Conservation (phyloP, 2,113 vertebrate species). For the Pterocles burchelli region DNA sequence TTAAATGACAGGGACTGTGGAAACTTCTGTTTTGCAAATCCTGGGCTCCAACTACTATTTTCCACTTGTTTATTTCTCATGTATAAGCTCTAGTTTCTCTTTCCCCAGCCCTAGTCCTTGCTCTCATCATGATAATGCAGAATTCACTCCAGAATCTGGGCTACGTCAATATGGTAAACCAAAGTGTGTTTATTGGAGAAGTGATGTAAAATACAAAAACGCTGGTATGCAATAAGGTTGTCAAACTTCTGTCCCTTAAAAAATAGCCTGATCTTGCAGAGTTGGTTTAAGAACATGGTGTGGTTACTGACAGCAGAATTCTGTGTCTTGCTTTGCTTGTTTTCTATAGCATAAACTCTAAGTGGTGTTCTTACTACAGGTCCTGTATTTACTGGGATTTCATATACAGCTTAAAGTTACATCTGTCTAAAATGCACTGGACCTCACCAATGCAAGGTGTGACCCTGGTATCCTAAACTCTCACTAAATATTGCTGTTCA, state of each 20-base stretch:
- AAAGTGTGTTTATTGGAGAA: background rate
- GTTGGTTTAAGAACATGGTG: background rate
- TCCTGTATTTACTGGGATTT: background rate
- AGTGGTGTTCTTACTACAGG: background rate
- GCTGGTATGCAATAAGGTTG: background rate
- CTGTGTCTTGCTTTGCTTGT: background rate
- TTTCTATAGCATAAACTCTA: background rate
- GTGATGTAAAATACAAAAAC: background rate
- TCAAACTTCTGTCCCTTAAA: background rate
- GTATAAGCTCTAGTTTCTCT: conserved; percentile 16
- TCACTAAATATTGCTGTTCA: background rate
- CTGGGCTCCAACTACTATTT: conserved; percentile 2
- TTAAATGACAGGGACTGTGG: conserved; percentile 18
- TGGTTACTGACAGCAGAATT: background rate
- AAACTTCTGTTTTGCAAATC: conserved; percentile 47
- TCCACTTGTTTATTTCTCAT: conserved; percentile 35
- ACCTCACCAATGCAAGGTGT: background rate
- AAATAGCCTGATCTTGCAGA: background rate
- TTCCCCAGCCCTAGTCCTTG: background rate
- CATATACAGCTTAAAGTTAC: background rate
- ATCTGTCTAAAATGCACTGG: background rate
- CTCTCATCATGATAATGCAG: background rate
- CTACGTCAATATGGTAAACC: background rate
- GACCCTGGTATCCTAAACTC: background rate
- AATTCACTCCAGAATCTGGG: background rate